A percentile compares a stretch with the other conserved stretches of the same genome.
Conservation (phyloP, 2,113 vertebrate genomes). For the Gyps fulvus region DNA sequence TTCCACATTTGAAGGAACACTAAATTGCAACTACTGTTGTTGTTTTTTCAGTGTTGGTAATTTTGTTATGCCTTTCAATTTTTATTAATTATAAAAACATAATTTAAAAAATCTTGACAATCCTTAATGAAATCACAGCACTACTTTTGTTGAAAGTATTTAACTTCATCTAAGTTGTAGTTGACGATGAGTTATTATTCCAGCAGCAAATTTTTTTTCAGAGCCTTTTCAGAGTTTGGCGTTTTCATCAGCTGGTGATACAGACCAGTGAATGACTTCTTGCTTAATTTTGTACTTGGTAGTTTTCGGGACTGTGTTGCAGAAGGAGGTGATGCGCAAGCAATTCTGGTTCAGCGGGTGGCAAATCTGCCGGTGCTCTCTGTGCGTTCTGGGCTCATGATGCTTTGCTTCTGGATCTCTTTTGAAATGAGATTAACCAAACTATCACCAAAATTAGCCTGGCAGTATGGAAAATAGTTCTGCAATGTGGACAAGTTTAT, state of each 20-base stretch:
- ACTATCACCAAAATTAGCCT: neutral
- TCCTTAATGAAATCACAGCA: neutral
- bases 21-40: neutral
- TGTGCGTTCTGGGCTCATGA: fast-evolving
- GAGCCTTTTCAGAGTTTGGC: neutral
- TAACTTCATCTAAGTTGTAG: neutral
- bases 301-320: neutral
- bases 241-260: neutral
- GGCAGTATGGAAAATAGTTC: neutral
- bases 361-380: neutral
- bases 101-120: neutral
- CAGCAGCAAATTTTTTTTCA: neutral
- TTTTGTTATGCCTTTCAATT: neutral
- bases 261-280: neutral
- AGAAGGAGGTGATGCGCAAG: no score
- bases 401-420: neutral
- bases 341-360: neutral
- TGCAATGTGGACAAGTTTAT: neutral
- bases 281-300: neutral
- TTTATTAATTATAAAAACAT: neutral
- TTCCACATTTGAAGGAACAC: neutral
- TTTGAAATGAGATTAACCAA: neutral
- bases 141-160: neutral
- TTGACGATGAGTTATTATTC: neutral
- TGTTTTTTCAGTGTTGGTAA: neutral